Evolutionary conservation across 2,113 vertebrate species (phyloP).

Genomic region (Platanista minor): DNA sequence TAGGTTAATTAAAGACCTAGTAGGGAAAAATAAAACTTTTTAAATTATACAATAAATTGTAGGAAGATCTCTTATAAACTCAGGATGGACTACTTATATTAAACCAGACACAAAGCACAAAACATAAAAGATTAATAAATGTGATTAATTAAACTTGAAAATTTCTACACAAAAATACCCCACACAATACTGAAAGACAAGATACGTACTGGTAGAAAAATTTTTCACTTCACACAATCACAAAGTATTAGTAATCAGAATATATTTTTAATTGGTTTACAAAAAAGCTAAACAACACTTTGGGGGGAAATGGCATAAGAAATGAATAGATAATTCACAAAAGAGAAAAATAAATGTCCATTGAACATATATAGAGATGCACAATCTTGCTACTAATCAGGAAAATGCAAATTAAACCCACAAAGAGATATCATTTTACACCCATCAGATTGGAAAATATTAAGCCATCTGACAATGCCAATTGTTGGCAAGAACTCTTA

Average conservation of each 20-base stretch:
- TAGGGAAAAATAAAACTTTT: not conserved
- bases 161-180: not conserved
- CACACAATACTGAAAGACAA: not conserved
- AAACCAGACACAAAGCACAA: not conserved
- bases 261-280: constrained; percentile 19
- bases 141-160: not conserved
- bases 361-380: not conserved
- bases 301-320: not conserved
- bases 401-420: constrained; percentile 52
- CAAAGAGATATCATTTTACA: constrained; percentile 37
- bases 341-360: constrained; percentile 41
- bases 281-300: not conserved
- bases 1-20: not conserved
- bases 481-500: constrained; percentile 16
- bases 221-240: not conserved
- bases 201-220: not conserved
- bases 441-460: constrained; percentile 53
- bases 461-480: constrained; percentile 56
- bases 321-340: not conserved
- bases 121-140: not conserved
- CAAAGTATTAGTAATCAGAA: not conserved
- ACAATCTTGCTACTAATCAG: constrained; percentile 10
- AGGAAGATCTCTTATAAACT: not conserved
- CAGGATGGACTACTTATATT: not conserved
- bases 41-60: not conserved